phyloP scores from a whole-genome alignment of 1,140 invertebrate genomes.

The Platyscapa corneri region DNA sequence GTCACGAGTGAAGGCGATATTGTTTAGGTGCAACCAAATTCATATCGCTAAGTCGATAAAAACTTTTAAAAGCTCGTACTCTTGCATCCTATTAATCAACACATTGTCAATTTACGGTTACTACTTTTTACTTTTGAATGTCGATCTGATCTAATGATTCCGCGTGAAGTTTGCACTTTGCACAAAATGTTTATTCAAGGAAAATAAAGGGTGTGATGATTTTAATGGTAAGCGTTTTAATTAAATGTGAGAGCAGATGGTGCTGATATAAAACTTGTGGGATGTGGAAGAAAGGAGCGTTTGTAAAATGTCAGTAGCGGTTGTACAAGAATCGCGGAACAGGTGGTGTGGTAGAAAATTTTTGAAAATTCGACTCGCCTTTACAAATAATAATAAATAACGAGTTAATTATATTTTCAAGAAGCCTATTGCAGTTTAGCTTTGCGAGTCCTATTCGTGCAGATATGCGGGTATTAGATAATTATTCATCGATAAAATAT shows the following conservation, averaged over 20 bases:
- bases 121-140: neutral
- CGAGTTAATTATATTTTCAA: too few relatives aligned
- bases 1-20: too few relatives aligned
- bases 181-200: neutral
- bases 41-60: too few relatives aligned
- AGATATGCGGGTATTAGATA: neutral
- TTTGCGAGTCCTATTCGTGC: neutral
- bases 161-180: neutral
- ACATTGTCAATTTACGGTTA: too few relatives aligned
- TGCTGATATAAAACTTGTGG: neutral
- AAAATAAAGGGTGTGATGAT: neutral
- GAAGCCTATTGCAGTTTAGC: too few relatives aligned
- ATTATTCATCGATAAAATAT: neutral
- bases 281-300: neutral
- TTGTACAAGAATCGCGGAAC: neutral
- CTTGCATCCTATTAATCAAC: too few relatives aligned
- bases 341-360: neutral
- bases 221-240: constrained; percentile 53
- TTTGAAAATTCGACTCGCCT: neutral
- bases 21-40: too few relatives aligned
- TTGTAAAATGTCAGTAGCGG: neutral
- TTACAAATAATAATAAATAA: neutral
- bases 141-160: neutral
- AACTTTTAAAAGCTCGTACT: too few relatives aligned
- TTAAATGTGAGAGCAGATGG: constrained; percentile 35